A percentile compares a stretch with the other conserved stretches of the same genome.
These are phyloP conservation scores for Dicranocentrus wangi DNA, from an alignment of 2,888 invertebrate genomes.

Conservation along the genomic window DNA sequence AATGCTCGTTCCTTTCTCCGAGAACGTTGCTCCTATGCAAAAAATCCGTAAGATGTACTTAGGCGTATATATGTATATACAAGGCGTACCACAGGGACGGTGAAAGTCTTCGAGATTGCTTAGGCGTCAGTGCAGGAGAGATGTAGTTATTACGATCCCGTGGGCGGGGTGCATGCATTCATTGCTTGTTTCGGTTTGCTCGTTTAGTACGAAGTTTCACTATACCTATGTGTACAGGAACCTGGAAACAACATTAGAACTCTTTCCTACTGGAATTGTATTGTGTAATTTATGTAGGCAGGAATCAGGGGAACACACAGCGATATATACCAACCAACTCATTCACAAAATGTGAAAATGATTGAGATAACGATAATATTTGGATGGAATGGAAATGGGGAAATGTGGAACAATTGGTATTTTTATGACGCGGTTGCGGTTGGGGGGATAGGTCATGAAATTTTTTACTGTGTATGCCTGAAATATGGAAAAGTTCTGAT, in stretches of 20 bases:
- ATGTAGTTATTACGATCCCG: slow-evolving; percentile 19
- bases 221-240: no score
- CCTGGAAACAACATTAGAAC: no score
- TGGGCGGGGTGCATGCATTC: slow-evolving; percentile 10
- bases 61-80: no score
- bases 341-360: slow-evolving; percentile 22
- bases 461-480: background rate
- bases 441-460: slow-evolving; percentile 13
- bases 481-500: slow-evolving; percentile 1
- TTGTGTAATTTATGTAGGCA: background rate
- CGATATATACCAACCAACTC: background rate
- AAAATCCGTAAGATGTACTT: background rate
- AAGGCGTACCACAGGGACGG: background rate
- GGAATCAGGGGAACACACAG: background rate
- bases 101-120: slow-evolving; percentile 2
- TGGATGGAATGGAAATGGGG: background rate
- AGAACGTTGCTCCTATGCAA: background rate
- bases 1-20: background rate
- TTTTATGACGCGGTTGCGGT: slow-evolving; percentile 6
- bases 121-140: slow-evolving; percentile 12
- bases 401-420: slow-evolving; percentile 8
- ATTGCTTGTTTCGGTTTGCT: background rate
- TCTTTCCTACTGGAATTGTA: background rate
- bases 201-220: slow-evolving; percentile 4
- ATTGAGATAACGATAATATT: slow-evolving; percentile 3